Evolutionary conservation across 1,140 invertebrate species (phyloP), one percentile per base, ranked within the genome.

Genomic region (Conopomorpha cramerella): DNA sequence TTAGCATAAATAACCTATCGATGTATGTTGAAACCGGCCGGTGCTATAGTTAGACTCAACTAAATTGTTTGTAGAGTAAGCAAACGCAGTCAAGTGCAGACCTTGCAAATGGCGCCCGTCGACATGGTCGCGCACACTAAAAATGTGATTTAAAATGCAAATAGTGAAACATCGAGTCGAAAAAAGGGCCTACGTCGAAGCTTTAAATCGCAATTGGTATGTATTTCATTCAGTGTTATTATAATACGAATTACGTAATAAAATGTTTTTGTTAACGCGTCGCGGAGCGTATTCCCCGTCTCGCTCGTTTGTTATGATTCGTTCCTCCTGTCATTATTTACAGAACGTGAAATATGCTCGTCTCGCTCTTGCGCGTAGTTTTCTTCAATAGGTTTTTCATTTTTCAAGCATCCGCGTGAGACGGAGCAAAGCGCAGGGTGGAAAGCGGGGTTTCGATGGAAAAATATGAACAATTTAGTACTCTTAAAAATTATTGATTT

Each of bases 401-500:
- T 67, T 71, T 70, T 70, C 63, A 60, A 52, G 55, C 49, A 49
- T 51, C 34, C 40, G 49, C 47, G 50, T 42, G 61, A 59, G 10
- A 14, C 28, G 13, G 28, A 30, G 13, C 51, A 36, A 63, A 65
- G 66, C 51, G 50, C 44, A 46, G 45, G 41, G 41, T 49, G 55
- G 48, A 57, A 57, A 52, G 46, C 45, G 41, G 50, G 45, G 59
- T 45, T 51, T 55, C 51, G 43, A 49, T 53, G 67, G 64, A 68
- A 72, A 68, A 72, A 72, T 72, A 72, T 72, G 58, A 68, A 64
- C 63, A 67, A 64, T 61, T 65, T 56, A 44, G 55, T 60, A 50
- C 61, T 59, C 60, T 63, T 66, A 68, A 72, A 67, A 68, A 63
- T 68, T 72, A 72, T 68, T 72, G 67, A 72, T 68, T 68, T 68